These are phyloP conservation scores for Redunca redunca DNA, from an alignment of 2,113 vertebrate genomes.

Conservation along the genomic window DNA sequence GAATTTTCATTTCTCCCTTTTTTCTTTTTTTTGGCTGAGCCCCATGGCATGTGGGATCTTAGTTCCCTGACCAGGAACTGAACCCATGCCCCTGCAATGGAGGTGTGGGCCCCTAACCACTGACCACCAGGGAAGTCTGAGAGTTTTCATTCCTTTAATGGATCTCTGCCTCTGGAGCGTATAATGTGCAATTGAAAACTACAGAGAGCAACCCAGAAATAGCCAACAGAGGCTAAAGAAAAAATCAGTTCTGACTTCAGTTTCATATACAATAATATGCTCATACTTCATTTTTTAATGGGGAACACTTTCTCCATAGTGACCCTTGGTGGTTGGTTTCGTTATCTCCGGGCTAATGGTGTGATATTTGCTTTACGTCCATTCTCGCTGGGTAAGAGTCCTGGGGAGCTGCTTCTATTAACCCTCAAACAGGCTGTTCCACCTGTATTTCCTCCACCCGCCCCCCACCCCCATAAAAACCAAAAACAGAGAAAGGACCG, in stretches of 20 bases:
- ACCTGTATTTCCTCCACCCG: too few relatives aligned
- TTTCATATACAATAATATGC: neutral
- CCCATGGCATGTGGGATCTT: neutral
- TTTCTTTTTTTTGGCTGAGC: neutral
- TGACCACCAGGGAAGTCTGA: neutral
- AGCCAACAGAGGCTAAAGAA: neutral
- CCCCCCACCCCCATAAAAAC: neutral
- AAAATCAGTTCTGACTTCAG: neutral
- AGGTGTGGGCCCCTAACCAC: neutral
- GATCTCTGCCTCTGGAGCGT: neutral
- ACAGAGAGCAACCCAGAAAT: neutral
- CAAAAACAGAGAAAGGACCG: neutral
- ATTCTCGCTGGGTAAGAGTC: neutral
- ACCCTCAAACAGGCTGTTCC: neutral
- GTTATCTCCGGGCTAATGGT: fast-evolving
- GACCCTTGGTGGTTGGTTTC: neutral
- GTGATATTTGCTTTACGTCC: neutral
- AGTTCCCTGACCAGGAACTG: neutral
- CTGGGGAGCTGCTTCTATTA: neutral
- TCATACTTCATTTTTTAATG: neutral
- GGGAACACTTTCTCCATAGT: neutral
- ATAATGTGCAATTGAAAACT: neutral
- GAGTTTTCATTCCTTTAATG: neutral
- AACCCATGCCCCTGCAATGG: neutral
- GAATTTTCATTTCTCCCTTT: neutral